Conservation (phyloP, 1,140 invertebrate species). For the Drosophila grimshawi region DNA sequence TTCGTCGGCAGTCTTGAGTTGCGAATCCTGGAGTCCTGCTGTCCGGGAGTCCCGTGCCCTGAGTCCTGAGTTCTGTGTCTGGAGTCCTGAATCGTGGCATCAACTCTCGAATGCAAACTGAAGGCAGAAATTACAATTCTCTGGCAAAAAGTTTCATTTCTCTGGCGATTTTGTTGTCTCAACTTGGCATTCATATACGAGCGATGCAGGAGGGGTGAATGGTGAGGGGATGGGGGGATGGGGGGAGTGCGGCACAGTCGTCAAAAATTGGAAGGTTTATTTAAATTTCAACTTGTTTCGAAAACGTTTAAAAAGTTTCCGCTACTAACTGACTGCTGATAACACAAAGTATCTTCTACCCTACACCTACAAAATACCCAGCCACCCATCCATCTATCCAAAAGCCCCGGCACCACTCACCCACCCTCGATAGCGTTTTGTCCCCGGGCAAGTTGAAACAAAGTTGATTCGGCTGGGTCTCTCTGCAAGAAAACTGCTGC, state of each 20-base stretch:
- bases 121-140: slow-evolving; percentile 55
- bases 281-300: slow-evolving; percentile 82
- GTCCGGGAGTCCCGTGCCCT: neutral
- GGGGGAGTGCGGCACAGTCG: slow-evolving; percentile 35
- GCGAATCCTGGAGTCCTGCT: slow-evolving; percentile 4
- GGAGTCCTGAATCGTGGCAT: slow-evolving; percentile 39
- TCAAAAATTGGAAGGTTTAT: slow-evolving; percentile 82
- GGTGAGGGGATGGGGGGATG: neutral
- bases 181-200: slow-evolving; percentile 63
- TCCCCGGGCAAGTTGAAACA: slow-evolving; percentile 68
- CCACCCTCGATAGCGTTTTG: neutral
- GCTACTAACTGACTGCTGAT: slow-evolving; percentile 81
- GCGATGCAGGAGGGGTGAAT: neutral
- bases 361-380: neutral
- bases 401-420: neutral
- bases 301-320: slow-evolving; percentile 82
- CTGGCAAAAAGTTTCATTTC: slow-evolving; percentile 61
- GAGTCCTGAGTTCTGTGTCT: slow-evolving; percentile 1
- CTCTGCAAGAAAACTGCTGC: slow-evolving; percentile 21
- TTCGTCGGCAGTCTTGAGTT: slow-evolving; percentile 19
- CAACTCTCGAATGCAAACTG: slow-evolving; percentile 49
- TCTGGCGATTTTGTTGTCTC: slow-evolving; percentile 76
- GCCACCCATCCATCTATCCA: too few species aligned
- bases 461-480: slow-evolving; percentile 65
- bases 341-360: slow-evolving; percentile 62